Evolutionary conservation across 2,888 invertebrate species (phyloP), one percentile per base, ranked within the genome.

Genomic region (Stramonita haemastoma): DNA sequence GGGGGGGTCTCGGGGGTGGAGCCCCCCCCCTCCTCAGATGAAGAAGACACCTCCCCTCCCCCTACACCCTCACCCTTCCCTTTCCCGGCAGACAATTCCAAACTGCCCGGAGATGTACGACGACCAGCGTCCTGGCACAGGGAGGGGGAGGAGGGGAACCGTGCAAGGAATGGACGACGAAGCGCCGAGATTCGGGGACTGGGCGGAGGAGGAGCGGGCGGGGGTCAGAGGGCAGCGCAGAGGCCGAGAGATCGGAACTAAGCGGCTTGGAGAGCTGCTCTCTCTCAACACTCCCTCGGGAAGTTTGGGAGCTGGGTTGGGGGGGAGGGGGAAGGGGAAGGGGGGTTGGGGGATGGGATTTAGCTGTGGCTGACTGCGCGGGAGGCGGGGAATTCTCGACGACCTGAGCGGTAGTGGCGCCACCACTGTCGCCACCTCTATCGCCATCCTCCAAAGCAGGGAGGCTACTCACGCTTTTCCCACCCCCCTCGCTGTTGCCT

Each of bases 1-100:
- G 90, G 92, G 90, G 32, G 92, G 32, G 92, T 90, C 46, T 46
- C 46, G 46, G 46, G 46, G 46, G 46, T 46, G 46, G 46, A 8
- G 8, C 46, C 87, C 15, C 8, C 66, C 79, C 79, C 19, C 79
- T 79, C 79, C 79, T 32, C 4, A 17, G 70, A 0, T 26, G n/a
- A n/a, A n/a, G n/a, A n/a, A 83, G 91, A 87, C 15, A 1, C 79
- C 79, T 34, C 22, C 73, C 15, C 17, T 11, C 34, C 22, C 79
- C 79, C 79, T 15, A 15, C 79, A 2, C 13, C 79, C 1, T 15
- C 22, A 34, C 79, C 34, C n/a, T 29, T n/a, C 73, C 22, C 73
- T n/a, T 1, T 11, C n/a, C 73, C 34, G 17, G 13, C 32, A 17
- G 13, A 79, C 11, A 79, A 32, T 2, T 79, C 32, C 1, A 13